These are phyloP conservation scores for Peucedramus taeniatus DNA, from an alignment of 2,113 vertebrate species.

Conservation along the genomic window DNA sequence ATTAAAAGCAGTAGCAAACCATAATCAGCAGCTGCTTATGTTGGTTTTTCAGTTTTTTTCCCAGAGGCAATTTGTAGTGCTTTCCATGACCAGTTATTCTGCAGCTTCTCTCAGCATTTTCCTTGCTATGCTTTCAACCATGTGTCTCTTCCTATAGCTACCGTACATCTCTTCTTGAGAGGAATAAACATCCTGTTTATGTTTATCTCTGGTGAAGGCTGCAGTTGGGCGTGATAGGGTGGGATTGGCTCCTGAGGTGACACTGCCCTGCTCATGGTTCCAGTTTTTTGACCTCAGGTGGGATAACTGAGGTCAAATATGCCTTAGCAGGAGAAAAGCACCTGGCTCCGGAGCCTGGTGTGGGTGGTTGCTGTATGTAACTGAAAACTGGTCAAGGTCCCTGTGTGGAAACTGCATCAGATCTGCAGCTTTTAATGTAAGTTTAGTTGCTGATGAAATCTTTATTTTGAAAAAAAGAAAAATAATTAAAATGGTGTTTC, in stretches of 20 bases:
- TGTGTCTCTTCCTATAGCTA: neutral
- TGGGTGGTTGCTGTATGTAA: accelerated
- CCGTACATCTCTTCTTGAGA: too few species aligned
- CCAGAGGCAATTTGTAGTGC: neutral
- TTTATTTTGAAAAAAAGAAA: neutral
- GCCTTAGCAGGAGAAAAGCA: neutral
- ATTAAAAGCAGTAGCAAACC: neutral
- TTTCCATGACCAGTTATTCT: neutral
- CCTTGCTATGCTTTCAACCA: accelerated
- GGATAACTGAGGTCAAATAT: neutral
- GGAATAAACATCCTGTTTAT: accelerated
- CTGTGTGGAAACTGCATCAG: accelerated
- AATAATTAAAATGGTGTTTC: neutral
- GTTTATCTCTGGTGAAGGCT: neutral
- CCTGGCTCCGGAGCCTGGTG: accelerated
- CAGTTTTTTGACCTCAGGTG: neutral
- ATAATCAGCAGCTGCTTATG: neutral
- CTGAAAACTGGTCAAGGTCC: neutral
- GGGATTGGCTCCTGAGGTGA: neutral
- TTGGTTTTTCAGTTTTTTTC: neutral
- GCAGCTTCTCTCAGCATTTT: neutral
- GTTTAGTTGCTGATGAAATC: neutral
- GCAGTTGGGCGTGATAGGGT: too few species aligned
- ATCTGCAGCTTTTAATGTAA: neutral
- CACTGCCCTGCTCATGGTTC: accelerated